phyloP scores from a whole-genome alignment of 2,888 invertebrate species.

The Branchinecta sandiegonensis region DNA sequence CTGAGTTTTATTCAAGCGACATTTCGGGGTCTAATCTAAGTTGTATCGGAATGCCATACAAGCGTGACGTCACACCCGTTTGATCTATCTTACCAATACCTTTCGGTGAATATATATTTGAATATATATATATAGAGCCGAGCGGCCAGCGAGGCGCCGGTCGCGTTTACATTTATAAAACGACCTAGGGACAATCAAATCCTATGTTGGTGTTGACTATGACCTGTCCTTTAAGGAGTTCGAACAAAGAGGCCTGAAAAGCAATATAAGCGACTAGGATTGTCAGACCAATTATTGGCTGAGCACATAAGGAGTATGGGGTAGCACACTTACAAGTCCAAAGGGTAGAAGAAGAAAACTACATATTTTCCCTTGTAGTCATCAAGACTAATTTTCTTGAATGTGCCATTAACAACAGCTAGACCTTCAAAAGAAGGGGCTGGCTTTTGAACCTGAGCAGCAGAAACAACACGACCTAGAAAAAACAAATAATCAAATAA shows the following conservation, averaged over 20 bases:
- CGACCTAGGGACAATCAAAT: no score
- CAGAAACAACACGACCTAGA: slow-evolving; percentile 18
- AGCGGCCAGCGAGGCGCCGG: no score
- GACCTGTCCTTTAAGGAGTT: no score
- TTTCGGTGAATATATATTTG: no score
- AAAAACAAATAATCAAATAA: background rate
- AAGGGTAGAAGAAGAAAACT: slow-evolving; percentile 80
- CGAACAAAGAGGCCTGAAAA: slow-evolving; percentile 16
- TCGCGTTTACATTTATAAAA: no score
- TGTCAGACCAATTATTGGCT: background rate
- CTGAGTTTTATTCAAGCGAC: no score
- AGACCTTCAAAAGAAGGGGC: slow-evolving; percentile 74
- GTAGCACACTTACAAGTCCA: slow-evolving; percentile 69
- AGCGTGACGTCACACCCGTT: no score
- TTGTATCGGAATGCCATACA: no score
- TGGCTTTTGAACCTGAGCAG: slow-evolving; percentile 46
- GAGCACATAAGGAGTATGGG: background rate
- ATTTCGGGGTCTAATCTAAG: no score
- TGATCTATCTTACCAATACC: no score
- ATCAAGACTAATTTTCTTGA: slow-evolving; percentile 61
- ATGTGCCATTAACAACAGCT: slow-evolving; percentile 71
- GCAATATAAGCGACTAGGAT: background rate
- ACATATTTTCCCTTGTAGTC: slow-evolving; percentile 85
- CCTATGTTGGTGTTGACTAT: no score
- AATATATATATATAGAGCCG: no score